These are phyloP conservation scores for Corythornis cristatus DNA, from an alignment of 2,113 vertebrate genomes.

Conservation along the genomic window DNA sequence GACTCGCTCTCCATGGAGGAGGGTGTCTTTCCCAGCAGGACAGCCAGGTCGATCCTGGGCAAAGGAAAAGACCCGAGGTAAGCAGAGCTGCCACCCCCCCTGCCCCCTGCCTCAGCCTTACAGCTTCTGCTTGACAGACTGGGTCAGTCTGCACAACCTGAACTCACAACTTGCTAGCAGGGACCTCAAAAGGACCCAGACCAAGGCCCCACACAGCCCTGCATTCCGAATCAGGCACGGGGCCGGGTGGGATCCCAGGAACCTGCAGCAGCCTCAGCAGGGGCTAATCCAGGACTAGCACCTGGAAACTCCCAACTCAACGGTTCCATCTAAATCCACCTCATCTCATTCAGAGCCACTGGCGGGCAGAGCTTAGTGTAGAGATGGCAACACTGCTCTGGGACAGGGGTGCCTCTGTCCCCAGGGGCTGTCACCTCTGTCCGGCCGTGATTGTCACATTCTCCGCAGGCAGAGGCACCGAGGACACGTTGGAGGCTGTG, in stretches of 20 bases:
- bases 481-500: conserved; percentile 93
- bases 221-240: not conserved
- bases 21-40: conserved; percentile 94
- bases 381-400: not conserved
- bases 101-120: not conserved
- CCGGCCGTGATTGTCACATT: conserved; percentile 98
- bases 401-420: not conserved
- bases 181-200: not conserved
- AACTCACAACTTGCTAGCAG: not conserved
- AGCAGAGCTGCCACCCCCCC: not conserved
- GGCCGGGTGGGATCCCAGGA: not conserved
- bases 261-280: not conserved
- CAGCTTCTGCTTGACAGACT: not conserved
- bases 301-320: not conserved
- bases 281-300: not conserved
- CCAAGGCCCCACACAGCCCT: not conserved
- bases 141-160: not conserved
- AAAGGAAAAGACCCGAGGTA: not conserved
- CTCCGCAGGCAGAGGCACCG: conserved; percentile 90
- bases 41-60: conserved; percentile 92
- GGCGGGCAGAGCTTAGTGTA: not conserved
- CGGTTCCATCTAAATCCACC: not conserved
- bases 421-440: conserved; percentile 82
- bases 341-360: not conserved
- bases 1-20: conserved; percentile 90